Evolutionary conservation across 2,113 vertebrate species (phyloP), one percentile per base, ranked within the genome.

Genomic region (Gasterosteus aculeatus): DNA sequence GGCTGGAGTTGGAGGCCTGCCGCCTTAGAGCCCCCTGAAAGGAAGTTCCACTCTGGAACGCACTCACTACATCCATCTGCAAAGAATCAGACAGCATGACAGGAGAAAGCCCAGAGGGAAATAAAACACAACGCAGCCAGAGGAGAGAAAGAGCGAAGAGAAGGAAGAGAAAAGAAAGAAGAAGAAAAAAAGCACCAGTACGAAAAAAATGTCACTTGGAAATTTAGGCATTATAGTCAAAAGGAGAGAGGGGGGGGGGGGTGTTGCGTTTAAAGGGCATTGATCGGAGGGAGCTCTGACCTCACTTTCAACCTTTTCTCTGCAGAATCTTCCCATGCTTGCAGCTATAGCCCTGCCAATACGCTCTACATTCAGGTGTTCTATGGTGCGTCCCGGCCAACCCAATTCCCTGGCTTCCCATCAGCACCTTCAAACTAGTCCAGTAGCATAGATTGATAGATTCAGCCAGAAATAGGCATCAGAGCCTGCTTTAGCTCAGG

Each of bases 41-140:
- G 97, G 98, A 98, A 97, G 96, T 96, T 96, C 97, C 97, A 95
- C 98, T 99, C 97, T 99, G 98, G 98, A 99, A 99, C 95, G 98
- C 98, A 98, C 97, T 99, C 96, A 99, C 98, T 98, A 99, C 98
- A 99, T 99, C 98, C 98, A 99, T 99, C 98, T 99, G 98, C 95
- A 98, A 99, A 96, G 97, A 99, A 99, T 96, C 97, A 99, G 96
- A 99, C 95, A 99, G 97, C 94, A 92, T 97, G 96, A 99, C 95
- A 98, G 97, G 95, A 96, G 95, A 95, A 95, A 95, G 96, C 96
- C 98, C 95, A 97, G 93, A 95, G 94, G 88, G 89, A 95, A 26
- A 95, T 94, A 94, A 85, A 84, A 85, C 46, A 87, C 65, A 87
- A 84, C 74, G 81, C 83, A 88, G 86, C 86, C 81, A 92, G 82